Evolutionary conservation across 2,888 invertebrate genomes (phyloP).

Genomic region (Agrypnus murinus): DNA sequence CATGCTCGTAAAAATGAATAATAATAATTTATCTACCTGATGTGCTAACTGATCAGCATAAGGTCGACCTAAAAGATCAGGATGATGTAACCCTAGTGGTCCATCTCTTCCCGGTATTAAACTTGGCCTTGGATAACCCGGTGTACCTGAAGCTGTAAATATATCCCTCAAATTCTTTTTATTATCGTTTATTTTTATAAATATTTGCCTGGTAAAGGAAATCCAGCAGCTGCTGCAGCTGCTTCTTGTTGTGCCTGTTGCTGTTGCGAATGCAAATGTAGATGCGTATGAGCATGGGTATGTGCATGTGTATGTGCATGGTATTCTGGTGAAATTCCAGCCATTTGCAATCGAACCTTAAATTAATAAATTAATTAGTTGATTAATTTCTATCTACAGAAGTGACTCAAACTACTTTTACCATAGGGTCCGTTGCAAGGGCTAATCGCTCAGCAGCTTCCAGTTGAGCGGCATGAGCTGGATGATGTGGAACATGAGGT

Average conservation of each 20-base stretch:
- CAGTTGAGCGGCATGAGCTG: constrained; percentile 74
- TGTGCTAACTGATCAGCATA: constrained; percentile 89
- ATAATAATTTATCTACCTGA: constrained; percentile 64
- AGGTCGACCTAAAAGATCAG: constrained; percentile 85
- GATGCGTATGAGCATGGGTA: constrained; percentile 93
- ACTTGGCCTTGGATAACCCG: constrained; percentile 77
- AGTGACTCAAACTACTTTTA: constrained; percentile 63
- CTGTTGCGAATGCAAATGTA: constrained; percentile 87
- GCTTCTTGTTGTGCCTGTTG: constrained; percentile 85
- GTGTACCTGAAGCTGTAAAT: constrained; percentile 71
- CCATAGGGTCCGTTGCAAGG: constrained; percentile 93
- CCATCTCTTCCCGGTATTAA: constrained; percentile 76
- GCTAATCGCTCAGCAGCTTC: constrained; percentile 87
- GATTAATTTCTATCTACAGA: not conserved
- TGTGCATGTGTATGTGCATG: constrained; percentile 95
- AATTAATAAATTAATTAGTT: constrained; percentile 8
- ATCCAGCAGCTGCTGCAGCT: constrained; percentile 72
- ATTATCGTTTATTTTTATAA: too few relatives aligned
- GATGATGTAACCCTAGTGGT: constrained; percentile 82
- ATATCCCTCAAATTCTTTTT: constrained; percentile 23
- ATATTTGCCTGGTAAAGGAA: constrained; percentile 75
- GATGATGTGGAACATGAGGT: constrained; percentile 74
- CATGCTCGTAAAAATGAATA: not conserved
- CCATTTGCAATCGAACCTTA: constrained; percentile 89
- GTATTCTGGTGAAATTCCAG: constrained; percentile 90